Evolutionary conservation across 2,888 invertebrate genomes (phyloP).

Genomic region (Panzeria rudis): DNA sequence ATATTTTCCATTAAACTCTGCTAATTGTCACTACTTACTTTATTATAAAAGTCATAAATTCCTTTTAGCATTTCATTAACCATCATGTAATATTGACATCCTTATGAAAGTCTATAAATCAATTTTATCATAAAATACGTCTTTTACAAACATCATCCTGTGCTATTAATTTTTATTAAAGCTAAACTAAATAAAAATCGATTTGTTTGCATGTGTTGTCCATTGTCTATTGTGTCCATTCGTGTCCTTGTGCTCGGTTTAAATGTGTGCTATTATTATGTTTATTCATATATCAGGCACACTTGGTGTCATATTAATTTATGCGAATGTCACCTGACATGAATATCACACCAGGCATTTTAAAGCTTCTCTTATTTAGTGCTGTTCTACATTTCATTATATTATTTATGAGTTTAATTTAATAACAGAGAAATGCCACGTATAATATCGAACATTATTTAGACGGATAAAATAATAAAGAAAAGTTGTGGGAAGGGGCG

Average conservation of each 20-base stretch:
- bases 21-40: background rate
- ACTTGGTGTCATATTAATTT: constrained; percentile 57
- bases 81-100: background rate
- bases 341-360: constrained; percentile 3
- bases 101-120: constrained; percentile 33
- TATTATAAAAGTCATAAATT: constrained; percentile 27
- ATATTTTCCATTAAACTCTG: background rate
- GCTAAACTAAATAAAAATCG: constrained; percentile 36
- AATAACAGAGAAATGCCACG: background rate
- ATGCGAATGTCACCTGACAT: constrained; percentile 63
- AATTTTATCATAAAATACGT: constrained; percentile 24
- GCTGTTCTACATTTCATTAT: constrained; percentile 15
- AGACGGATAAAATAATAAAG: too few relatives aligned
- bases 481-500: background rate
- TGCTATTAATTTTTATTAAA: constrained; percentile 4
- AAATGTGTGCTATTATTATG: constrained; percentile 14
- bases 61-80: constrained; percentile 15
- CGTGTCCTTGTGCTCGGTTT: constrained; percentile 8
- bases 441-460: background rate
- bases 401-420: constrained; percentile 18
- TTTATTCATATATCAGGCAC: constrained; percentile 53
- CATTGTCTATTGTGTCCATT: constrained; percentile 1
- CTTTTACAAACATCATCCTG: constrained; percentile 26
- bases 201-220: constrained; percentile 5
- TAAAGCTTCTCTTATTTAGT: background rate